Evolutionary conservation across 2,888 invertebrate genomes (phyloP), one percentile per base, ranked within the genome.

Genomic region (Latrodectus hesperus): DNA sequence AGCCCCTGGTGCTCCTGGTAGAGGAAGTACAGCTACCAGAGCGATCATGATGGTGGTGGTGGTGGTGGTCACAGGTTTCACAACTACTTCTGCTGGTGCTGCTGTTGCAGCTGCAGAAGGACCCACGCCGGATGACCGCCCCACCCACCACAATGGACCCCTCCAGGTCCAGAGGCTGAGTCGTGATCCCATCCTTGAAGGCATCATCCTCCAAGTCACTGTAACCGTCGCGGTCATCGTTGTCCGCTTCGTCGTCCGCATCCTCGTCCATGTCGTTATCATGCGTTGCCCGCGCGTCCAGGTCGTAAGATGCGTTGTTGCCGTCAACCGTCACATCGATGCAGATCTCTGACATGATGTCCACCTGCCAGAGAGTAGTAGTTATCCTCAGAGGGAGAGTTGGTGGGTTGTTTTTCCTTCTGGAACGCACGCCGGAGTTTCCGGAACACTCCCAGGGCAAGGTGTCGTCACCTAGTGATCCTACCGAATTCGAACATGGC

Each of bases 111-210:
- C 81, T 84, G 60, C 88, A 88, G 17, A 74, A 17, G n/a, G 79
- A 84, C 6, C 65, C 68, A 9, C 78, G 51, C 5, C 82, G 38
- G 10, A 51, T 49, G 51, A 22, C 11, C 17, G 74, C 16, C 1
- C 88, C 88, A 64, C 88, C 88, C 26, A 88, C 88, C 49, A 88
- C 88, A 16, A 88, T 88, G 9, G 88, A 88, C 11, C 88, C 88
- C 51, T 88, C 88, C 9, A 88, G 52, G 49, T 88, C 88, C 65
- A 88, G 67, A 26, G 88, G 79, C 5, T 70, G 70, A 6, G 49
- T 51, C n/a, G 71, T 60, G 10, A n/a, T n/a, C 16, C n/a, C 14
- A 9, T 67, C 74, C 10, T 52, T 67, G 8, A 51, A 49, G 16
- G 67, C 16, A 22, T 73, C 71, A n/a, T 68, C 67, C 16, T 71